phyloP scores from a whole-genome alignment of 2,888 invertebrate genomes.

The Hirudinaria manillensis region DNA sequence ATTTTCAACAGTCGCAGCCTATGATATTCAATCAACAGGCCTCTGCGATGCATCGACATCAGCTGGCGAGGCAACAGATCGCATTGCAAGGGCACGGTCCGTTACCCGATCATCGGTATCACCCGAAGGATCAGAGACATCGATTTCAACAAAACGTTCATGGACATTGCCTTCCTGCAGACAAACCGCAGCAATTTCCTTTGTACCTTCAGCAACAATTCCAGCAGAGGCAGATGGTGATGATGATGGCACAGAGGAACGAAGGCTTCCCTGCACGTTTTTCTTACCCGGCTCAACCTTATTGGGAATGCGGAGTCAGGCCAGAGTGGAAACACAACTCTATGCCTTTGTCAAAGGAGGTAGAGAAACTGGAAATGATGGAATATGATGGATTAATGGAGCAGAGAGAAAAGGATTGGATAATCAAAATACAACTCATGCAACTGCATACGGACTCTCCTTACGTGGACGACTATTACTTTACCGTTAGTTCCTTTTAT shows the following conservation, averaged over 20 bases:
- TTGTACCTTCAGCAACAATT: constrained; percentile 34
- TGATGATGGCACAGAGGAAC: not conserved
- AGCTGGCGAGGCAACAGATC: not conserved
- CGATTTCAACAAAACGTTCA: not conserved
- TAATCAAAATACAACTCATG: constrained; percentile 86
- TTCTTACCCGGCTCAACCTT: not conserved
- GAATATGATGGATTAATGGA: constrained; percentile 85
- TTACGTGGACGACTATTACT: constrained; percentile 93
- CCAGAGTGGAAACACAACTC: not conserved
- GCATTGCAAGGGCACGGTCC: too few species aligned
- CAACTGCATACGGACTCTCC: constrained; percentile 91
- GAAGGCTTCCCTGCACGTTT: not conserved
- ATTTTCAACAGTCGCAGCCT: not conserved
- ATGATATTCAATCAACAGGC: not conserved
- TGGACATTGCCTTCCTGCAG: not conserved
- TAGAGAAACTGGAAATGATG: constrained; percentile 40
- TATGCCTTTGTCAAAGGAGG: not conserved
- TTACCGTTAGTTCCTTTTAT: constrained; percentile 63
- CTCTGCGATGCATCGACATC: not conserved
- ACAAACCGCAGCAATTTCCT: not conserved
- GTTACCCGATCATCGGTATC: too few species aligned
- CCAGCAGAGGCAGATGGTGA: constrained; percentile 34
- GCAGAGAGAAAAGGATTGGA: constrained; percentile 86
- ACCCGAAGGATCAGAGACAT: too few species aligned
- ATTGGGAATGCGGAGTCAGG: not conserved